Percentiles rank a stretch among this genome's conserved stretches.
These are phyloP conservation scores for Pyxicephalus adspersus DNA, from an alignment of 2,113 vertebrate species.

Conservation along the genomic window DNA sequence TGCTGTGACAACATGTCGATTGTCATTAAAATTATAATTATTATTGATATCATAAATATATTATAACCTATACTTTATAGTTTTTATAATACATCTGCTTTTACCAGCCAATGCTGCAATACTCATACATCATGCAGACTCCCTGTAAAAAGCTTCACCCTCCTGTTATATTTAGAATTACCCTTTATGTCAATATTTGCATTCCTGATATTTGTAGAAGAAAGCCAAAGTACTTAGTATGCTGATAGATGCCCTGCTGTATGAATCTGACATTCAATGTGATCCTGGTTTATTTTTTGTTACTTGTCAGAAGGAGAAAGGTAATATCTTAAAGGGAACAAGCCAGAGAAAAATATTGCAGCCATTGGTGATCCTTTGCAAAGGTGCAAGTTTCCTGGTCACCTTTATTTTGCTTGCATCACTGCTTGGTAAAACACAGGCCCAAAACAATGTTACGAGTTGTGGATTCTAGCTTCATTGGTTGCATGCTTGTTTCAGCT, in stretches of 20 bases:
- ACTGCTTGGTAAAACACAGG: no score
- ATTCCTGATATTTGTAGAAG: constrained; percentile 27
- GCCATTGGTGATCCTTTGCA: no score
- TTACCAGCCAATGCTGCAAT: not conserved
- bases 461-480: no score
- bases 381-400: no score
- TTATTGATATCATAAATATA: no score
- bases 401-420: no score
- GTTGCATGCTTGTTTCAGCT: no score
- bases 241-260: not conserved
- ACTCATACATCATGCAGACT: not conserved
- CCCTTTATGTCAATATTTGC: constrained; percentile 14
- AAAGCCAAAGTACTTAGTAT: constrained; percentile 22
- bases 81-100: no score
- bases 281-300: not conserved
- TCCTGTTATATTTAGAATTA: not conserved
- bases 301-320: not conserved
- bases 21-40: no score
- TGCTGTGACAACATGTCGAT: no score
- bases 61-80: no score
- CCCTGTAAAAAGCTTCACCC: not conserved
- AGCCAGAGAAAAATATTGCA: not conserved
- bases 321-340: constrained; percentile 7
- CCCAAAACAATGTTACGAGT: no score
- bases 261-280: constrained; percentile 26